Conservation (phyloP, 2,888 invertebrate genomes). For the Diabrotica balteata region DNA sequence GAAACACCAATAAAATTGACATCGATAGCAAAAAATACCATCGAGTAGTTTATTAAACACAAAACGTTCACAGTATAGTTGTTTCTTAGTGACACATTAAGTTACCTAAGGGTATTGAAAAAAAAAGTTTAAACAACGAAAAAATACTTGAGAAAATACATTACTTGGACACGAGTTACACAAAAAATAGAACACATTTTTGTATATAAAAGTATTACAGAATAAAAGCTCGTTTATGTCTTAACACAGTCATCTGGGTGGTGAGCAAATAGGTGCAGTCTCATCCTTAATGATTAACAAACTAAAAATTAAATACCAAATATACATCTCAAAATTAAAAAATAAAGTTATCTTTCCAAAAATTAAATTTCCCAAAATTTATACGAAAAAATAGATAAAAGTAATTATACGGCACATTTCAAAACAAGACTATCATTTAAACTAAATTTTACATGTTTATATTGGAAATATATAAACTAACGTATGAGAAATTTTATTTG, state of each 20-base stretch:
- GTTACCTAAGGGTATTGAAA: conserved; percentile 56
- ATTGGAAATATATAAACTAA: too few species aligned
- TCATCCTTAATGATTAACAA: conserved; percentile 36
- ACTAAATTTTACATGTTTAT: too few species aligned
- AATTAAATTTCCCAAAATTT: too few species aligned
- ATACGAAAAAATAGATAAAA: too few species aligned
- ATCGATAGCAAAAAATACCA: conserved; percentile 53
- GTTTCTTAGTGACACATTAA: conserved; percentile 50
- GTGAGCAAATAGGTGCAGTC: conserved; percentile 34
- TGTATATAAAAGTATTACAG: conserved; percentile 38
- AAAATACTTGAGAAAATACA: conserved; percentile 51
- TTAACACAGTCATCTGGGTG: conserved; percentile 41
- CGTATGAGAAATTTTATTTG: too few species aligned
- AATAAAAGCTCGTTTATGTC: conserved; percentile 40
- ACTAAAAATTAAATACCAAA: too few species aligned
- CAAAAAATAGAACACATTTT: conserved; percentile 40
- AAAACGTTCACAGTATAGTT: conserved; percentile 49
- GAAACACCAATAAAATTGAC: conserved; percentile 40
- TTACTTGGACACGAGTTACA: conserved; percentile 39
- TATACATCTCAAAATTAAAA: too few species aligned
- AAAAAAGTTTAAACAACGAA: conserved; percentile 45
- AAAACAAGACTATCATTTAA: too few species aligned
- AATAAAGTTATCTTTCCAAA: too few species aligned
- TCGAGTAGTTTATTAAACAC: conserved; percentile 51
- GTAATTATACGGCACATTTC: too few species aligned